These are phyloP conservation scores for Atherinosoma microstoma DNA, from an alignment of 2,797 vertebrate species.

Conservation along the genomic window DNA sequence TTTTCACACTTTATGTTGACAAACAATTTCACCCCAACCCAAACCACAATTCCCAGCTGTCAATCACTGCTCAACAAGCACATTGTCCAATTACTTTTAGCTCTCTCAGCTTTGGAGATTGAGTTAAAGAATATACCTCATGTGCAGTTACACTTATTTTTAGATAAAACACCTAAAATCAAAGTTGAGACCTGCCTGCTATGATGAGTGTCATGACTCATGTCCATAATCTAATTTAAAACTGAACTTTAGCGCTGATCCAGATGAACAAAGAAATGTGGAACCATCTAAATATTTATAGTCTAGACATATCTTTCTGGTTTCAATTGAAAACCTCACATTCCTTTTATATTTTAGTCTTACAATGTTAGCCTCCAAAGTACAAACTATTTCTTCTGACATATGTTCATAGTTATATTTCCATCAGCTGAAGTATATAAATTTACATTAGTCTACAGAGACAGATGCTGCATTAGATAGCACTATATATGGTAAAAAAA, in stretches of 20 bases:
- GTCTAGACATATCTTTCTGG: background rate
- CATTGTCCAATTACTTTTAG: background rate
- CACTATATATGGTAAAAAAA: constrained; percentile 11
- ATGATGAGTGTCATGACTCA: background rate
- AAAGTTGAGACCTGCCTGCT: background rate
- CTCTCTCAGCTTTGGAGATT: background rate
- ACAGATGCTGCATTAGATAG: background rate
- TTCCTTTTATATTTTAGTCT: background rate
- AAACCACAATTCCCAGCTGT: background rate
- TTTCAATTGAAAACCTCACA: constrained; percentile 13
- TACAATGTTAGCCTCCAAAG: background rate
- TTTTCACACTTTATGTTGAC: background rate
- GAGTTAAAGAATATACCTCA: background rate
- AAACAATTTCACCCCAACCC: background rate
- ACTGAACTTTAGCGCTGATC: background rate
- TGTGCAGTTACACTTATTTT: background rate
- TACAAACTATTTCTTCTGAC: background rate
- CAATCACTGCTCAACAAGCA: background rate
- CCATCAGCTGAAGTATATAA: constrained; percentile 6
- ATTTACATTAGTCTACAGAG: constrained; percentile 12
- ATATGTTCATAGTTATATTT: background rate
- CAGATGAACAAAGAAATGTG: background rate
- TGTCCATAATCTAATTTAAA: background rate
- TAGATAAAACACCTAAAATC: background rate
- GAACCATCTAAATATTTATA: constrained; percentile 3